Evolutionary conservation across 2,888 invertebrate species (phyloP).

Genomic region (Dolichomitus sp.): DNA sequence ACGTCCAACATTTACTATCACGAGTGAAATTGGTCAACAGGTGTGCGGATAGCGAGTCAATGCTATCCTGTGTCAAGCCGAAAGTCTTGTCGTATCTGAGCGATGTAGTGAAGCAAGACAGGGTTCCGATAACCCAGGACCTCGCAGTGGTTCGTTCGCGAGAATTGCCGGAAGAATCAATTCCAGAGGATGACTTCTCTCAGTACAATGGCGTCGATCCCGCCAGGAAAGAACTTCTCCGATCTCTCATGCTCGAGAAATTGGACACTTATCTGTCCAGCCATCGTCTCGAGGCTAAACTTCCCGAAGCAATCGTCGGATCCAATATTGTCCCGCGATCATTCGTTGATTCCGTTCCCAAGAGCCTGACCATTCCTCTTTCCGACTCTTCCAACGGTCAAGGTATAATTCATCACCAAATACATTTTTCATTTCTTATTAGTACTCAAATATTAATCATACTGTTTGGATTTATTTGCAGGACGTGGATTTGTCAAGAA

Average conservation of each 20-base stretch:
- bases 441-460: not conserved
- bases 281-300: constrained; percentile 92
- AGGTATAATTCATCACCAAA: constrained; percentile 74
- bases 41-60: constrained; percentile 81
- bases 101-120: constrained; percentile 89
- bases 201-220: constrained; percentile 79
- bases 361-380: constrained; percentile 91
- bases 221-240: constrained; percentile 82
- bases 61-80: constrained; percentile 90
- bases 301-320: constrained; percentile 89
- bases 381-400: constrained; percentile 87
- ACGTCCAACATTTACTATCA: constrained; percentile 2
- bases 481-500: constrained; percentile 95
- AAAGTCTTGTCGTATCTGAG: constrained; percentile 93
- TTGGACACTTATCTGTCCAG: constrained; percentile 92
- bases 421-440: not conserved
- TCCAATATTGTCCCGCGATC: constrained; percentile 89
- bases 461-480: constrained; percentile 79
- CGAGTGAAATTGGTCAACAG: constrained; percentile 69
- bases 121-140: constrained; percentile 92
- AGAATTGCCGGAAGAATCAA: constrained; percentile 75
- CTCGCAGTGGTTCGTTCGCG: constrained; percentile 91
- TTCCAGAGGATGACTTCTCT: constrained; percentile 85
- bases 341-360: constrained; percentile 89
- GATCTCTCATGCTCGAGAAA: constrained; percentile 89